A percentile compares a stretch with the other conserved stretches of the same genome.
phyloP scores from a whole-genome alignment of 2,113 vertebrate species.

The Recurvirostra avosetta region DNA sequence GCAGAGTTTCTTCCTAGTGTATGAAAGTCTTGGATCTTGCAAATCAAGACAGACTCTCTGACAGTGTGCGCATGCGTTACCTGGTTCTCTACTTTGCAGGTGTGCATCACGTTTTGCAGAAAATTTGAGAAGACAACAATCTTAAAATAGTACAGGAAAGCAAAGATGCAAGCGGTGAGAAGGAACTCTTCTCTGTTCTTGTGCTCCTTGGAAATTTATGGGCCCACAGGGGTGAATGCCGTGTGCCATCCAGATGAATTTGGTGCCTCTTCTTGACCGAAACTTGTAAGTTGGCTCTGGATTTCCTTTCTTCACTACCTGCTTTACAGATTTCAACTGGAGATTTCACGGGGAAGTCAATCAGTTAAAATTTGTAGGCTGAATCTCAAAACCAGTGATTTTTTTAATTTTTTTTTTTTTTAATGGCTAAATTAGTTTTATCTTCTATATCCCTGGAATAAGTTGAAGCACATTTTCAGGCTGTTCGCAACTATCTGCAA shows the following conservation, averaged over 20 bases:
- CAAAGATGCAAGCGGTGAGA: neutral
- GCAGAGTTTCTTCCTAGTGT: neutral
- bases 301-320: neutral
- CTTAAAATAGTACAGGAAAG: neutral
- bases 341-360: neutral
- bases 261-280: neutral
- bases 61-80: neutral
- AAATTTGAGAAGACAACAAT: neutral
- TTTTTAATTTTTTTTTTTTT: neutral
- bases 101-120: neutral
- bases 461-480: neutral
- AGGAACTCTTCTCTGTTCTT: neutral
- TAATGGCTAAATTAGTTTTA: neutral
- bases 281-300: neutral
- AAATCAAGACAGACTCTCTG: neutral
- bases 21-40: neutral
- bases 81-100: neutral
- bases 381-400: neutral
- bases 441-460: neutral
- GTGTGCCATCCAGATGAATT: accelerated
- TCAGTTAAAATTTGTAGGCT: neutral
- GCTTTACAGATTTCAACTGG: neutral
- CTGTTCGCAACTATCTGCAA: neutral
- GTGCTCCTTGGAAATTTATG: neutral
- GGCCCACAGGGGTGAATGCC: neutral